Percentiles rank a stretch among this genome's conserved stretches.
Conservation (phyloP, 2,113 vertebrate genomes). For the Etheostoma cragini region DNA sequence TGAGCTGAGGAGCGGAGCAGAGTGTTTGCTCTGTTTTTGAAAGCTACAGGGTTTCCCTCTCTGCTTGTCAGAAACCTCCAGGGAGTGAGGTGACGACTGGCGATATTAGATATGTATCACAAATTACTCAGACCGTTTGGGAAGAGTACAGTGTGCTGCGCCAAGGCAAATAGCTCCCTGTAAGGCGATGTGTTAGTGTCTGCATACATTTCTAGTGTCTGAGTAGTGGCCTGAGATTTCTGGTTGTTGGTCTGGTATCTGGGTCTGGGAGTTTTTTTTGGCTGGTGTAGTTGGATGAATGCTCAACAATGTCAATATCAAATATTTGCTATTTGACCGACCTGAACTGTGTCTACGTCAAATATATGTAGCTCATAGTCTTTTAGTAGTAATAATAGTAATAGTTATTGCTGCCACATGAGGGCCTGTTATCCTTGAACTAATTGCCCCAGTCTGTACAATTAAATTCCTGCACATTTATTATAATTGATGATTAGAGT, state of each 20-base stretch:
- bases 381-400: neutral
- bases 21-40: conserved; percentile 84
- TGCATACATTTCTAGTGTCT: conserved; percentile 71
- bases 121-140: conserved; percentile 79
- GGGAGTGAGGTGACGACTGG: conserved; percentile 82
- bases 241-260: conserved; percentile 40
- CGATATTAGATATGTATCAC: conserved; percentile 83
- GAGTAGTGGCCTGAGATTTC: conserved; percentile 54
- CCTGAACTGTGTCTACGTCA: neutral
- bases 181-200: conserved; percentile 74
- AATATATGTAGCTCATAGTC: neutral
- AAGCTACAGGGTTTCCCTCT: conserved; percentile 83
- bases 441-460: neutral
- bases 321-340: neutral
- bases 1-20: conserved; percentile 35
- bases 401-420: neutral
- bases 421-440: neutral
- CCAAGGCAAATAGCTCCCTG: conserved; percentile 82
- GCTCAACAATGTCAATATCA: no score
- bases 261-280: conserved; percentile 9
- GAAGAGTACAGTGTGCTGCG: conserved; percentile 60
- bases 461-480: neutral
- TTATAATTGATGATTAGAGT: neutral
- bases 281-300: conserved; percentile 10
- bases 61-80: conserved; percentile 71